A percentile compares a stretch with the other conserved stretches of the same genome.
Evolutionary conservation across 1,140 invertebrate genomes (phyloP).

Genomic region (Drosophila bocki): DNA sequence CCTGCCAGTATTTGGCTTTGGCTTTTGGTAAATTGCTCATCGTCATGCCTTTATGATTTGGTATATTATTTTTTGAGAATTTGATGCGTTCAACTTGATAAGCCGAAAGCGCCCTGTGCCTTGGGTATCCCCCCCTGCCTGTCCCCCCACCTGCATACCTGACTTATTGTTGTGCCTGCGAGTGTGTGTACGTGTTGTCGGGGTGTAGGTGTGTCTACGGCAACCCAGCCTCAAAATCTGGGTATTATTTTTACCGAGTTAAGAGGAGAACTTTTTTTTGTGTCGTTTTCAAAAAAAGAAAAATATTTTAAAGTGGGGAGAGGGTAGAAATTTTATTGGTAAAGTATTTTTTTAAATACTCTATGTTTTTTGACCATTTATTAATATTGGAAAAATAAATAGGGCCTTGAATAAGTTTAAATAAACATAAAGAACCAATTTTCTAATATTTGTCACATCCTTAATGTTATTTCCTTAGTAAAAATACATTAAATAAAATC

Average conservation of each 20-base stretch:
- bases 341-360: neutral
- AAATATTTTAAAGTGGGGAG: slow-evolving; percentile 7
- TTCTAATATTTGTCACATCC: neutral
- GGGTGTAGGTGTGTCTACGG: slow-evolving; percentile 68
- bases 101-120: slow-evolving; percentile 55
- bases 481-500: neutral
- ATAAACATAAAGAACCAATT: neutral
- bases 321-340: neutral
- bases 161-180: slow-evolving; percentile 71
- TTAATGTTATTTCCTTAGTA: neutral
- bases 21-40: slow-evolving; percentile 77
- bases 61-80: slow-evolving; percentile 76
- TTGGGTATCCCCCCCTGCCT: neutral
- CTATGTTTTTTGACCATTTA: neutral
- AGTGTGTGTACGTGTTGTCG: slow-evolving; percentile 27
- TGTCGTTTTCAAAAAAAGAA: slow-evolving; percentile 17
- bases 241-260: slow-evolving; percentile 26
- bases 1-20: slow-evolving; percentile 64
- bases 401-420: neutral
- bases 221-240: slow-evolving; percentile 33
- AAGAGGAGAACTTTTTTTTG: neutral
- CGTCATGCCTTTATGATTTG: slow-evolving; percentile 83
- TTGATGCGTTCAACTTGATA: slow-evolving; percentile 81
- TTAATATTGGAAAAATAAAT: neutral
- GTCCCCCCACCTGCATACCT: slow-evolving; percentile 26